A percentile compares a stretch with the other conserved stretches of the same genome.
phyloP scores from a whole-genome alignment of 2,797 vertebrate genomes.

The Nannoperca obscura region DNA sequence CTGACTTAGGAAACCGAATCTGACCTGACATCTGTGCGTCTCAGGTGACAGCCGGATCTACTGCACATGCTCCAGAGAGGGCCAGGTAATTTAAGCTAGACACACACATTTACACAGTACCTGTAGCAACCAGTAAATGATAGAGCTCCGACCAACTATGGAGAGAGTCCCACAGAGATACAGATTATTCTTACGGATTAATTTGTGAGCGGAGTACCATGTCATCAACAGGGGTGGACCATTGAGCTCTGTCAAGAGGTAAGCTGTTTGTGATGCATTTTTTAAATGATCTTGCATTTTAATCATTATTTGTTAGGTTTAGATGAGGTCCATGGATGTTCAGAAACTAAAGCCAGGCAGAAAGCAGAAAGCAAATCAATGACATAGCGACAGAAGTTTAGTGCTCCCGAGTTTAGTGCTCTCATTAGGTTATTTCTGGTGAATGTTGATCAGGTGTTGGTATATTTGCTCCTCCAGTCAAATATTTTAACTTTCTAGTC shows the following conservation, averaged over 20 bases:
- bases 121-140: slow-evolving; percentile 33
- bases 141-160: neutral
- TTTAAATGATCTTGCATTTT: neutral
- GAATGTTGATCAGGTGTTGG: neutral
- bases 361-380: neutral
- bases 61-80: slow-evolving; percentile 72
- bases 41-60: slow-evolving; percentile 67
- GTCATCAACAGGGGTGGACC: neutral
- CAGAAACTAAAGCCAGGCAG: neutral
- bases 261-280: neutral
- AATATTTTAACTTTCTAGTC: neutral
- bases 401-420: neutral
- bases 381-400: neutral
- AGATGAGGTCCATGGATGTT: neutral
- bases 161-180: neutral
- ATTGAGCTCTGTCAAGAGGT: slow-evolving; percentile 42
- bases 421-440: neutral
- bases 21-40: slow-evolving; percentile 54
- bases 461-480: neutral
- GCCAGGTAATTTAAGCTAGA: slow-evolving; percentile 67
- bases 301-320: neutral
- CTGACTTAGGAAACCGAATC: slow-evolving; percentile 19
- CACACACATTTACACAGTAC: slow-evolving; percentile 23
- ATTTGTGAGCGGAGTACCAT: slow-evolving; percentile 22
- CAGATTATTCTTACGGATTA: slow-evolving; percentile 7